Base-by-base conservation (phyloP, 2,888 invertebrate genomes). In the Odontomyia ornata region DNA sequence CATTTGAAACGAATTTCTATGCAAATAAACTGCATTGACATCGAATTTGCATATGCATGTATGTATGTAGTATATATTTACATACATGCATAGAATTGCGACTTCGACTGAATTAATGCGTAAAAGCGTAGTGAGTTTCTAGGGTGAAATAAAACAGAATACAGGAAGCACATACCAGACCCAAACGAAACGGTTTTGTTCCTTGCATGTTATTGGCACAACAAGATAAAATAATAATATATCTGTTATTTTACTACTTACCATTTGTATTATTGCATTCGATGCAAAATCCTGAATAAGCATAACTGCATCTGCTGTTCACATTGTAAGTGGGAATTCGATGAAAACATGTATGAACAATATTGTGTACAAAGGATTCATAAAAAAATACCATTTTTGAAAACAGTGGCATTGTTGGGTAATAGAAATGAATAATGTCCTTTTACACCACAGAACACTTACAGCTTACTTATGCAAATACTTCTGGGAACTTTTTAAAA, bases 1-100 rank as follows among this genome's bases (percentile, higher is more conserved):
- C 73, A 73, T 73, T 73, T 46, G 73, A 73, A 73, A 73, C 73
- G 73, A 73, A 73, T 73, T 73, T 60, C 73, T 73, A 73, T 73
- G 73, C 73, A 73, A 73, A 73, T 73, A 73, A 73, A 73, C 57
- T 73, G 73, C 73, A 73, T 21, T 36, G 43, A 57, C 73, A 57
- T 36, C 52, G 28, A 30, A 72, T 72, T 72, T 72, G 57, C 72
- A 72, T 72, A 72, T 72, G 72, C 56, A 72, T 72, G 46, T 15
- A 25, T 13, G 47, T 47, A n/a, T n/a, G n/a, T n/a, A n/a, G n/a
- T n/a, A n/a, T 15, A 9, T 36, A 36, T 36, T 36, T 36, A 9
- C 36, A 36, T 36, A 36, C 9, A 9, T 36, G 9, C 9, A 9
- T 36, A 36, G 36, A 9, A 36, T 36, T 56, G 71, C 30, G 57